These are phyloP conservation scores for Bombylius discolor DNA, from an alignment of 2,888 invertebrate genomes.

Conservation along the genomic window DNA sequence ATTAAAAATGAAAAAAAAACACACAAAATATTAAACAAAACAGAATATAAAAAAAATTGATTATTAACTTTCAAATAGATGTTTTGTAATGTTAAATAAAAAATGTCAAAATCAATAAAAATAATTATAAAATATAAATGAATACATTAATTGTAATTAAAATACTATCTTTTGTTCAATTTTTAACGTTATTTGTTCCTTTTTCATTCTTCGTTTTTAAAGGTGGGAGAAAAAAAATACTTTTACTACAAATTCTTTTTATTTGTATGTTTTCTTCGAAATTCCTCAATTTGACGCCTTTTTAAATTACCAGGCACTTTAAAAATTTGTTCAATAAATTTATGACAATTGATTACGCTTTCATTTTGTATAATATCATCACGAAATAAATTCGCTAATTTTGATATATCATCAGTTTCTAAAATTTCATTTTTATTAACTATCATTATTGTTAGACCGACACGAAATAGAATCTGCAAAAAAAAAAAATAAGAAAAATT, in stretches of 20 bases:
- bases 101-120: too few species aligned
- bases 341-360: conserved; percentile 71
- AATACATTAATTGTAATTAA: too few species aligned
- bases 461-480: conserved; percentile 63
- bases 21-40: too few species aligned
- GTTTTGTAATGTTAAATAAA: too few species aligned
- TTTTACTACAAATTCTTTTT: conserved; percentile 5
- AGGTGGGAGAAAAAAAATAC: too few species aligned
- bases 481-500: not conserved
- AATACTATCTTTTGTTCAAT: too few species aligned
- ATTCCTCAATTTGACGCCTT: conserved; percentile 29
- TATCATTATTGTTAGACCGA: conserved; percentile 71
- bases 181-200: too few species aligned
- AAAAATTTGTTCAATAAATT: conserved; percentile 80
- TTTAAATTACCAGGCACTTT: conserved; percentile 62
- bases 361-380: conserved; percentile 61
- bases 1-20: too few species aligned
- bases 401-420: conserved; percentile 65
- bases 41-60: too few species aligned
- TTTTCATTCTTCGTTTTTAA: too few species aligned
- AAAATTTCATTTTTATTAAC: conserved; percentile 58
- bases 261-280: conserved; percentile 27
- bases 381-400: conserved; percentile 70
- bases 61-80: too few species aligned
- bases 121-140: too few species aligned